Percentiles rank a stretch among this genome's conserved stretches.
These are phyloP conservation scores for Genyomyrus donnyi DNA, from an alignment of 2,113 vertebrate species.

Conservation along the genomic window DNA sequence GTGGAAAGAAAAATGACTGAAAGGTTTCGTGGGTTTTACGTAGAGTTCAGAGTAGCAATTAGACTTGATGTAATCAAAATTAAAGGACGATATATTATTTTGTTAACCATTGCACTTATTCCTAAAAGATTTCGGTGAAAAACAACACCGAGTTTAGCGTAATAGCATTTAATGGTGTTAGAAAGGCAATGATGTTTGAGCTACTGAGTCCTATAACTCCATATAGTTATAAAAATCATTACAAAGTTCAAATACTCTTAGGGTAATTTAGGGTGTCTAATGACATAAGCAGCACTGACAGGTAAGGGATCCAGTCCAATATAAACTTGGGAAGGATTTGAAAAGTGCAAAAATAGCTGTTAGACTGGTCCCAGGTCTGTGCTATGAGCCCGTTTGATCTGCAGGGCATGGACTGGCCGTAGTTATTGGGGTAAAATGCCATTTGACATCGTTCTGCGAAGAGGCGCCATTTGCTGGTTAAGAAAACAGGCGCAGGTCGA, in stretches of 20 bases:
- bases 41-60: neutral
- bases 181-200: neutral
- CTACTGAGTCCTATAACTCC: neutral
- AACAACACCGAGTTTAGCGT: neutral
- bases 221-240: neutral
- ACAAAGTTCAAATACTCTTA: neutral
- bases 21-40: neutral
- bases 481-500: neutral
- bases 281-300: neutral
- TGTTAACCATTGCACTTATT: neutral
- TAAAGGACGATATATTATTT: neutral
- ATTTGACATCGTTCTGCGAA: neutral
- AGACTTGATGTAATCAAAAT: neutral
- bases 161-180: neutral
- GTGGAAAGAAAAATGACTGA: neutral
- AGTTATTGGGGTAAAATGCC: neutral
- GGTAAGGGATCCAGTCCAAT: neutral
- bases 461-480: neutral
- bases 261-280: neutral
- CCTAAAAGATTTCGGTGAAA: neutral
- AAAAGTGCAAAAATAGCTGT: neutral
- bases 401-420: neutral
- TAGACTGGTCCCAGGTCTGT: neutral
- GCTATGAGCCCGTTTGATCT: neutral
- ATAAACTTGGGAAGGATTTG: neutral